Percentiles rank a stretch among this genome's conserved stretches.
phyloP scores from a whole-genome alignment of 2,797 vertebrate species.

The Hydrocynus forskahlii region DNA sequence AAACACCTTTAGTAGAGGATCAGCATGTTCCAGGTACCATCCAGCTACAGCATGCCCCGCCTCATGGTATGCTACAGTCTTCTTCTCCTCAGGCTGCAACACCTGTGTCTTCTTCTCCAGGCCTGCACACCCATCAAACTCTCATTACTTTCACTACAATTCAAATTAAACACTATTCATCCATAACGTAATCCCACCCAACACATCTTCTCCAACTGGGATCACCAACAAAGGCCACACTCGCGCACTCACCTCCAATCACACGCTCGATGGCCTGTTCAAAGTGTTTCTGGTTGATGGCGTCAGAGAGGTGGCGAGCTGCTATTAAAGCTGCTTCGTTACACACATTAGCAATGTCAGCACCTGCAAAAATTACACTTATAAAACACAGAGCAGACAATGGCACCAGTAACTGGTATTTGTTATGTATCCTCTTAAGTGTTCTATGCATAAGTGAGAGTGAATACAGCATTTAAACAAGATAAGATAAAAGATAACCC shows the following conservation, averaged over 20 bases:
- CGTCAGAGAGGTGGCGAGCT: constrained; percentile 68
- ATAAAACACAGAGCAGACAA: constrained; percentile 22
- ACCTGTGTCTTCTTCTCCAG: constrained; percentile 85
- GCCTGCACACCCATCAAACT: constrained; percentile 70
- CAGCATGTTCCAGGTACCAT: constrained; percentile 81
- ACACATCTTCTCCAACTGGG: no score
- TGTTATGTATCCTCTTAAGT: no score
- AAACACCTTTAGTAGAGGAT: constrained; percentile 84
- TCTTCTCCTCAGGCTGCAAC: constrained; percentile 80
- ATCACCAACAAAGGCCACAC: no score
- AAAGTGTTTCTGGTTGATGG: constrained; percentile 74
- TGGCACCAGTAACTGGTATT: no score
- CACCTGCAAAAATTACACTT: constrained; percentile 65
- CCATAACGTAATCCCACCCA: no score
- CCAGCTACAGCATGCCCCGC: constrained; percentile 79
- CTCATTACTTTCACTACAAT: no score
- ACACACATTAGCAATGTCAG: constrained; percentile 80
- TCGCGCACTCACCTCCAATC: constrained; percentile 73
- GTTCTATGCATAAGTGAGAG: no score
- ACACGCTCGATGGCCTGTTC: constrained; percentile 83
- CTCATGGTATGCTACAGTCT: constrained; percentile 78
- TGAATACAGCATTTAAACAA: no score
- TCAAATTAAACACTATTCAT: no score
- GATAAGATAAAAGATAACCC: no score
- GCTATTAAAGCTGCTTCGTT: constrained; percentile 83